These are phyloP conservation scores for Flexamia atlantica DNA, from an alignment of 2,888 invertebrate species.

Conservation along the genomic window DNA sequence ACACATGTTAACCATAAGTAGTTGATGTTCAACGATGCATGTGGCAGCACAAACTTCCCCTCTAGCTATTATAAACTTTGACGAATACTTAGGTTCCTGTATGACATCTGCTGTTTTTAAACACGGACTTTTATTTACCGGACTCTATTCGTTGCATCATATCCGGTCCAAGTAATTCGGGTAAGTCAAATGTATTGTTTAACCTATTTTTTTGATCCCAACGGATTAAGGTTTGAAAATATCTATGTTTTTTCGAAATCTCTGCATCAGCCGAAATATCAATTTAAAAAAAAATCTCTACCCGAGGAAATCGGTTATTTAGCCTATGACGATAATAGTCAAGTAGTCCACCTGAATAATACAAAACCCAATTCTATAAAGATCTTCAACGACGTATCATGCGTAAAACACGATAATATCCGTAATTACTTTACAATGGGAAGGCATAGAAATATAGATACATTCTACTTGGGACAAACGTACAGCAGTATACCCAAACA, in stretches of 20 bases:
- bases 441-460: slow-evolving; percentile 57
- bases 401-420: slow-evolving; percentile 53
- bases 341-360: slow-evolving; percentile 34
- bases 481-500: slow-evolving; percentile 72
- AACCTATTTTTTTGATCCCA: slow-evolving; percentile 52
- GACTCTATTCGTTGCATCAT: slow-evolving; percentile 48
- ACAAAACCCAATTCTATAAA: slow-evolving; percentile 45
- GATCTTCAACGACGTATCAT: slow-evolving; percentile 60
- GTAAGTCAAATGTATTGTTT: slow-evolving; percentile 60
- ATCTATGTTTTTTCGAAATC: slow-evolving; percentile 60
- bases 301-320: slow-evolving; percentile 39
- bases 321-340: slow-evolving; percentile 21
- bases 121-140: slow-evolving; percentile 50
- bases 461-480: slow-evolving; percentile 58
- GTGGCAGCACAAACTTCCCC: not conserved
- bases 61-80: slow-evolving; percentile 14
- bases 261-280: slow-evolving; percentile 56
- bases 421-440: slow-evolving; percentile 53
- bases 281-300: slow-evolving; percentile 27
- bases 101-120: not conserved
- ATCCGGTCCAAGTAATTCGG: slow-evolving; percentile 32
- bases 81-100: not conserved
- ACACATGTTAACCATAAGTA: too few relatives aligned
- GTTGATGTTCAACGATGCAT: too few relatives aligned
- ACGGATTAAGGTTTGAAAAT: slow-evolving; percentile 60